Evolutionary conservation across 2,113 vertebrate species (phyloP).

Genomic region (Gorsachius goisagi): DNA sequence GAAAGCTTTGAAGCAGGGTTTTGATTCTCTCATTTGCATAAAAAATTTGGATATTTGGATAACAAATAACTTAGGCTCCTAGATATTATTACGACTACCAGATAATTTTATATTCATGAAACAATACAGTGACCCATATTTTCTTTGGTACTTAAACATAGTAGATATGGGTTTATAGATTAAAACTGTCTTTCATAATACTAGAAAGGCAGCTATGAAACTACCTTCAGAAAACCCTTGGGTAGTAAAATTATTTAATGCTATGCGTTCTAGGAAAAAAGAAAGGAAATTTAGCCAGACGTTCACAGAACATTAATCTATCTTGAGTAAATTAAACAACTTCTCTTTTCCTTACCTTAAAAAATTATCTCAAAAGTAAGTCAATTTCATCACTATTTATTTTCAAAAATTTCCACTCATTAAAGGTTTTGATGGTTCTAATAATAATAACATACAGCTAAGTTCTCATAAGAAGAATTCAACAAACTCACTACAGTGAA

Average conservation of each 20-base stretch:
- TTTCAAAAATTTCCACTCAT: background rate
- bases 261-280: background rate
- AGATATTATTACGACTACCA: background rate
- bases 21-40: background rate
- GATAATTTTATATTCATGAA: background rate
- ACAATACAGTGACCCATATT: background rate
- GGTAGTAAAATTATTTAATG: background rate
- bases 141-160: background rate
- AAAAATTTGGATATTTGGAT: no score
- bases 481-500: background rate
- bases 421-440: background rate
- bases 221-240: background rate
- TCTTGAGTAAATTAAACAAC: background rate
- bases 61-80: background rate
- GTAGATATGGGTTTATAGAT: background rate
- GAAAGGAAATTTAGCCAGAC: background rate
- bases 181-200: background rate
- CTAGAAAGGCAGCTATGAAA: background rate
- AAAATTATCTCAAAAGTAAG: background rate
- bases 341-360: background rate
- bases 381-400: background rate
- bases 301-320: background rate
- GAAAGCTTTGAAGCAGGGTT: background rate
- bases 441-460: background rate
- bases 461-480: background rate